Conservation (phyloP, 1,140 invertebrate species). For the Pachyrhynchus sulphureomaculatus region DNA sequence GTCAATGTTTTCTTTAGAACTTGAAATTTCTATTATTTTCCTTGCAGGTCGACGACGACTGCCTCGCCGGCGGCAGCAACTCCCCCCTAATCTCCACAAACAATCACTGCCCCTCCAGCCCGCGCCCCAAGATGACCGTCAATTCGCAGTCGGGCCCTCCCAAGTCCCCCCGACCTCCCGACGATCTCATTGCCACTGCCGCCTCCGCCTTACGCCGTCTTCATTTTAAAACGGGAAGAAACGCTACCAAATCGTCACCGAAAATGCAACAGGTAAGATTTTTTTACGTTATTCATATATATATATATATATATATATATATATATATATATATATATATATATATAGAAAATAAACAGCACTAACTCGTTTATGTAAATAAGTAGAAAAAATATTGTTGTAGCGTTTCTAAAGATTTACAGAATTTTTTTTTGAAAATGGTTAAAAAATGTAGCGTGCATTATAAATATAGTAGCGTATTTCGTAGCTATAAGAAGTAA, state of each 20-base stretch:
- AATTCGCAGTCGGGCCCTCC: conserved; percentile 53
- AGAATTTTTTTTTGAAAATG: too few relatives aligned
- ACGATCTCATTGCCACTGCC: conserved; percentile 62
- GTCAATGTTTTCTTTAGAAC: too few relatives aligned
- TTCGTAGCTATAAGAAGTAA: too few relatives aligned
- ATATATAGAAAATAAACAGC: too few relatives aligned
- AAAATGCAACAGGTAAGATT: conserved; percentile 24
- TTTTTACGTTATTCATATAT: too few relatives aligned
- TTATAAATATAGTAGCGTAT: too few relatives aligned
- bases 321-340: too few relatives aligned
- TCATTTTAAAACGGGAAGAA: conserved; percentile 66
- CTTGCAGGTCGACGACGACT: conserved; percentile 28
- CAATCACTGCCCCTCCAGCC: conserved; percentile 50
- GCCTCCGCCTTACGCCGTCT: conserved; percentile 67
- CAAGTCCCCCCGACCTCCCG: conserved; percentile 53
- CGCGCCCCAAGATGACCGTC: conserved; percentile 56
- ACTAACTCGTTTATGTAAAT: too few relatives aligned
- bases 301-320: too few relatives aligned
- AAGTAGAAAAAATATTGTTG: too few relatives aligned
- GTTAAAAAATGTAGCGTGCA: too few relatives aligned
- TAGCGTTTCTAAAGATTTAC: too few relatives aligned
- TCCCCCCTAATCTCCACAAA: conserved; percentile 31
- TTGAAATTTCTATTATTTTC: neutral
- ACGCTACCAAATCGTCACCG: conserved; percentile 52
- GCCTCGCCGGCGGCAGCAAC: conserved; percentile 17